These are phyloP conservation scores for Bubalus kerabau DNA, from an alignment of 2,113 vertebrate genomes.

Conservation along the genomic window DNA sequence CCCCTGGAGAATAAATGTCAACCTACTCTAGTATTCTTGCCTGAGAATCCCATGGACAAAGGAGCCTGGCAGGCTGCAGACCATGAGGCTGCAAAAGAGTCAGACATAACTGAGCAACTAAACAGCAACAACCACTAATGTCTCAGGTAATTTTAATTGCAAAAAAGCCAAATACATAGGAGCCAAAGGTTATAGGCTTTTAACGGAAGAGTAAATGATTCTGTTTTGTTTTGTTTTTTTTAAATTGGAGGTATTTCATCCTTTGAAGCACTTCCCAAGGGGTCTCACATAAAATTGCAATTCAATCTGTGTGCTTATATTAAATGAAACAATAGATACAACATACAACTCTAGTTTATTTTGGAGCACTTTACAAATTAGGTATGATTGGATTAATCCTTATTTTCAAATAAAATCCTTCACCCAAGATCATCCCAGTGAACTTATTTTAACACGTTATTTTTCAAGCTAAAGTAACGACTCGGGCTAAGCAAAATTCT, in stretches of 20 bases:
- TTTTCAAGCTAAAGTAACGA: conserved; percentile 27
- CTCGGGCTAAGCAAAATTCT: background rate
- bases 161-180: background rate
- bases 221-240: background rate
- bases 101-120: background rate
- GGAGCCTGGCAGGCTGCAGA: background rate
- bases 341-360: background rate
- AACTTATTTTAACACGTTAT: conserved; percentile 11
- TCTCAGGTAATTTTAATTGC: background rate
- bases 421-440: background rate
- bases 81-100: background rate
- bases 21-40: background rate
- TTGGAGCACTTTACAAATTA: conserved; percentile 5
- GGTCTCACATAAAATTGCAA: background rate
- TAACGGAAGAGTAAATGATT: background rate
- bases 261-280: background rate
- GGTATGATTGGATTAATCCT: background rate
- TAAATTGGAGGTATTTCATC: background rate
- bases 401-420: conserved; percentile 26
- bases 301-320: background rate
- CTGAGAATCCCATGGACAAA: background rate
- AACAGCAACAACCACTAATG: background rate
- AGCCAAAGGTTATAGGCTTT: background rate
- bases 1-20: background rate
- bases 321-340: background rate